These are phyloP conservation scores for Porphyrio hochstetteri DNA, from an alignment of 2,113 vertebrate genomes.

Conservation along the genomic window DNA sequence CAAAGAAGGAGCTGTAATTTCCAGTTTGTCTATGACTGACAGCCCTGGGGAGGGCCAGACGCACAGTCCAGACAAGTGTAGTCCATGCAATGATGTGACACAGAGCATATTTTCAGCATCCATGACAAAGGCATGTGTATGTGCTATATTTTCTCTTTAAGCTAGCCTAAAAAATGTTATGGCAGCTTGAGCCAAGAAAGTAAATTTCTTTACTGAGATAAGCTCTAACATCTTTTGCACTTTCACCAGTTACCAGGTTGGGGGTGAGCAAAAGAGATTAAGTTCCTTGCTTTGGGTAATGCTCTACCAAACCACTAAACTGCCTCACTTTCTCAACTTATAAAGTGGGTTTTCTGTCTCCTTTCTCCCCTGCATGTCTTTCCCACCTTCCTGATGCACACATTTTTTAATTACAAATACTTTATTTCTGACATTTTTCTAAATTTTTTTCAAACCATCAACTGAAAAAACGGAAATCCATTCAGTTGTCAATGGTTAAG, in stretches of 20 bases:
- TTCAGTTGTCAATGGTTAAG: background rate
- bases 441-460: background rate
- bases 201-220: background rate
- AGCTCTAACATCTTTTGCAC: background rate
- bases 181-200: background rate
- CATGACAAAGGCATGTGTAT: background rate
- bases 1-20: background rate
- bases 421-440: background rate
- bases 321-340: background rate
- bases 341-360: background rate
- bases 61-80: background rate
- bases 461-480: background rate
- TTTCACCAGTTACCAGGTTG: background rate
- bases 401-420: background rate
- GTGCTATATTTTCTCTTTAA: background rate
- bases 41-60: background rate
- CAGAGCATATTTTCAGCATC: background rate
- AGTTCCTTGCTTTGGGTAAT: background rate
- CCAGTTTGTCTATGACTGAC: background rate
- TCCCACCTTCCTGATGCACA: background rate
- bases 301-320: background rate
- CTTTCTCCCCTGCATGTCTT: background rate
- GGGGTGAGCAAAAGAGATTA: background rate
- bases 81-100: background rate
- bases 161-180: background rate